Conservation (phyloP, 1,140 invertebrate genomes). For the Nasonia vitripennis region DNA sequence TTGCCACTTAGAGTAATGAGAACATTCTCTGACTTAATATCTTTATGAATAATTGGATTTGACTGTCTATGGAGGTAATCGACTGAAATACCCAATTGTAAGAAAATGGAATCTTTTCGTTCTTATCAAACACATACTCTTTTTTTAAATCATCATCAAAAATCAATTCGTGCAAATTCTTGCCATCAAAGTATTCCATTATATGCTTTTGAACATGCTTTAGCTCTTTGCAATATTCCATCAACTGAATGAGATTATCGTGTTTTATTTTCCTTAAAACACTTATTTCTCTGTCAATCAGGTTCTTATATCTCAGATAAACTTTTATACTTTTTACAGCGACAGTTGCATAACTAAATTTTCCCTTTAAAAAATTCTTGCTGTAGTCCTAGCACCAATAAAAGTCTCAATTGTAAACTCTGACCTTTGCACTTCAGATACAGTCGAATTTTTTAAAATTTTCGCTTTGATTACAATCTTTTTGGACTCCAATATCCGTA, state of each 20-base stretch:
- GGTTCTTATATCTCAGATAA: not conserved
- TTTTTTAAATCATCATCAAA: not conserved
- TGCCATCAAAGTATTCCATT: not conserved
- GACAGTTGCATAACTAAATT: not conserved
- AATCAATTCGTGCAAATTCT: not conserved
- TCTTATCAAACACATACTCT: not conserved
- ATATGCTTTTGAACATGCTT: not conserved
- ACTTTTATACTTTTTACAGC: not conserved
- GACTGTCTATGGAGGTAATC: no score
- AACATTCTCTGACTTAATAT: no score
- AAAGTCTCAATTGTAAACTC: not conserved
- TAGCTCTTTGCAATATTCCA: not conserved
- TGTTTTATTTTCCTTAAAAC: not conserved
- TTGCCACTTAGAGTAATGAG: no score
- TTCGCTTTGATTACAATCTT: not conserved
- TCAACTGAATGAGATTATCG: not conserved
- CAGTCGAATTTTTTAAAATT: not conserved
- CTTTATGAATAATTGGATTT: no score
- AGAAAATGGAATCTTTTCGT: no score
- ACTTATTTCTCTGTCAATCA: not conserved
- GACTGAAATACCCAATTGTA: no score
- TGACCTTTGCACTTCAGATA: not conserved
- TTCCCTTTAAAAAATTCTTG: not conserved
- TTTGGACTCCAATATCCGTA: not conserved
- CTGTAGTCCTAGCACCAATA: not conserved